phyloP scores from a whole-genome alignment of 2,113 vertebrate genomes.

The Eurystomus gularis region DNA sequence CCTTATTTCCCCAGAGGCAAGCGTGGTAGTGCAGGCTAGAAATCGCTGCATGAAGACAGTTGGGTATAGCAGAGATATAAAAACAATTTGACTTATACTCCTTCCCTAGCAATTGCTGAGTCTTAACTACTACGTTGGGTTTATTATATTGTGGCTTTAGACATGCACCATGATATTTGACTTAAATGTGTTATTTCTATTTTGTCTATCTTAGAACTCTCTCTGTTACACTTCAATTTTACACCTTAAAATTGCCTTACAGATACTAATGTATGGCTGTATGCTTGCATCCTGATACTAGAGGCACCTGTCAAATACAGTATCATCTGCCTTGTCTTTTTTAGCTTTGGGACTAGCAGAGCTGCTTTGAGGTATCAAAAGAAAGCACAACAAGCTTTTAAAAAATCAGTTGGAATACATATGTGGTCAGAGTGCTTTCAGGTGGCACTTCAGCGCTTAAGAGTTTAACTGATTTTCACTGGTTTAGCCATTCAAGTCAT shows the following conservation, averaged over 20 bases:
- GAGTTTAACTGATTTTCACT: slow-evolving; percentile 1
- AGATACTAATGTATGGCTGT: not conserved
- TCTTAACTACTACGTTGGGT: not conserved
- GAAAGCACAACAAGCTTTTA: slow-evolving; percentile 45
- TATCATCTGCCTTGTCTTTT: slow-evolving; percentile 16
- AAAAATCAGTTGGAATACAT: slow-evolving; percentile 26
- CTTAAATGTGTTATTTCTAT: not conserved
- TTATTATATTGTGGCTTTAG: not conserved
- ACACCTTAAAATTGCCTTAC: not conserved
- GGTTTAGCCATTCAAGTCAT: slow-evolving; percentile 49
- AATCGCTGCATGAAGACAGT: not conserved
- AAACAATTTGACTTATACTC: not conserved
- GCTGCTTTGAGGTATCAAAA: slow-evolving; percentile 52
- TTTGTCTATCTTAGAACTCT: not conserved
- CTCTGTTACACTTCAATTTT: not conserved
- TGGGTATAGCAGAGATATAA: not conserved
- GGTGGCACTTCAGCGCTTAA: not conserved
- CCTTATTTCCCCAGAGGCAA: not conserved
- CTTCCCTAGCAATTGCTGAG: not conserved
- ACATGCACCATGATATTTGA: not conserved
- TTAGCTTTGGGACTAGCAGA: slow-evolving; percentile 27
- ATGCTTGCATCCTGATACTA: slow-evolving; percentile 43
- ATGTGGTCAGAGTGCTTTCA: slow-evolving; percentile 45
- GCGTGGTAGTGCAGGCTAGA: not conserved
- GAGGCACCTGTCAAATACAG: slow-evolving; percentile 24